Evolutionary conservation across 2,888 invertebrate genomes (phyloP).

Genomic region (Pristionchus maxplancki): DNA sequence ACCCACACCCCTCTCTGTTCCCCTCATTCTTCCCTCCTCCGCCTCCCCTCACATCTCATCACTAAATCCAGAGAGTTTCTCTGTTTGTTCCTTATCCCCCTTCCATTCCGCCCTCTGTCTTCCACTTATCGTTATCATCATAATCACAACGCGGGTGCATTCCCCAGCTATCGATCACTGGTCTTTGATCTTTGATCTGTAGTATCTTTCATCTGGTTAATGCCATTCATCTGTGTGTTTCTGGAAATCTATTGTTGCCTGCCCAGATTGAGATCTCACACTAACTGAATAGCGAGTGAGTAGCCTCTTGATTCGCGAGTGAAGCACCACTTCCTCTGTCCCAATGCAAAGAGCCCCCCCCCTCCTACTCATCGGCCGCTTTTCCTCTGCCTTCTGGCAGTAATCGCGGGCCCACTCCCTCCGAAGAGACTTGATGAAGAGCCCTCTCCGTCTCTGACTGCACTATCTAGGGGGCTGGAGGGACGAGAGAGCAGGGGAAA

Average conservation of each 20-base stretch:
- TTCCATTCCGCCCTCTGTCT: slow-evolving; percentile 3
- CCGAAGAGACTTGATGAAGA: slow-evolving; percentile 1
- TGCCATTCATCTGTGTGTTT: neutral
- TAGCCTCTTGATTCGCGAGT: neutral
- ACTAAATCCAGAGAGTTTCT: slow-evolving; percentile 28
- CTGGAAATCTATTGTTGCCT: neutral
- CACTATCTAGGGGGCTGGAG: neutral
- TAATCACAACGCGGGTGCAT: slow-evolving; percentile 24
- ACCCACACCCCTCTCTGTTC: slow-evolving; percentile 14
- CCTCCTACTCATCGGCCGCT: slow-evolving; percentile 1
- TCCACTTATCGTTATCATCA: neutral
- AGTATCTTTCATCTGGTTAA: too few species aligned
- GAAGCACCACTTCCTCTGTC: neutral
- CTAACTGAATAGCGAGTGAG: neutral
- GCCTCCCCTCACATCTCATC: neutral
- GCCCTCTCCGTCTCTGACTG: neutral
- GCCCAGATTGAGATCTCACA: neutral
- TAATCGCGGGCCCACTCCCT: neutral
- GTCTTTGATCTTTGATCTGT: neutral
- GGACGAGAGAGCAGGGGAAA: neutral
- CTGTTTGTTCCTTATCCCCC: slow-evolving; percentile 39
- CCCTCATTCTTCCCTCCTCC: slow-evolving; percentile 11
- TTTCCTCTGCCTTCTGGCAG: neutral
- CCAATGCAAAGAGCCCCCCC: neutral
- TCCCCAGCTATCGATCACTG: neutral